Conservation (phyloP, 2,797 vertebrate genomes). For the Basileuterus tristriatus region DNA sequence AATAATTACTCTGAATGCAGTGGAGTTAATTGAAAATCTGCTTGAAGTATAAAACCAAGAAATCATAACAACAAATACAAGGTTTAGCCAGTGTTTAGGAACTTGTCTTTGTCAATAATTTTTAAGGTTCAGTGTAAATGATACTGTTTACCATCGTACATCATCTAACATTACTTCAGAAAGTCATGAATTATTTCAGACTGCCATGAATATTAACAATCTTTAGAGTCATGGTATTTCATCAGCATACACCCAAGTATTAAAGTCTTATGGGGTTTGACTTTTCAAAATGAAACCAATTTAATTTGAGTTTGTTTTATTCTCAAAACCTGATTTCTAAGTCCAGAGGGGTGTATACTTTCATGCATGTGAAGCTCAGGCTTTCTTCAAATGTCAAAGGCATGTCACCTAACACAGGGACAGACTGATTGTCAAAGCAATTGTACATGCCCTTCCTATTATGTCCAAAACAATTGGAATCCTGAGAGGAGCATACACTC, state of each 20-base stretch:
- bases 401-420: background rate
- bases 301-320: constrained; percentile 39
- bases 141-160: constrained; percentile 79
- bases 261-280: constrained; percentile 71
- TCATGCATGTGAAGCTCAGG: background rate
- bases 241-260: constrained; percentile 75
- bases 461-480: background rate
- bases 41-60: constrained; percentile 81
- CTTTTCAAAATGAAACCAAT: constrained; percentile 71
- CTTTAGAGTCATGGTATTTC: constrained; percentile 73
- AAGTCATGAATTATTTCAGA: constrained; percentile 80
- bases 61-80: constrained; percentile 83
- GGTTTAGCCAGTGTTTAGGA: constrained; percentile 81
- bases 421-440: background rate
- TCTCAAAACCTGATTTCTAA: constrained; percentile 47
- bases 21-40: constrained; percentile 82
- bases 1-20: constrained; percentile 80
- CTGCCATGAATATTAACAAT: constrained; percentile 81
- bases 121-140: constrained; percentile 81
- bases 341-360: background rate
- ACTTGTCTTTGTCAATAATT: constrained; percentile 84
- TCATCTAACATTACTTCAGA: constrained; percentile 76
- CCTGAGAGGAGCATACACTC: background rate
- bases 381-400: background rate
- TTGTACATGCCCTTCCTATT: background rate